Evolutionary conservation across 2,113 vertebrate species (phyloP).

Genomic region (Piaya cayana): DNA sequence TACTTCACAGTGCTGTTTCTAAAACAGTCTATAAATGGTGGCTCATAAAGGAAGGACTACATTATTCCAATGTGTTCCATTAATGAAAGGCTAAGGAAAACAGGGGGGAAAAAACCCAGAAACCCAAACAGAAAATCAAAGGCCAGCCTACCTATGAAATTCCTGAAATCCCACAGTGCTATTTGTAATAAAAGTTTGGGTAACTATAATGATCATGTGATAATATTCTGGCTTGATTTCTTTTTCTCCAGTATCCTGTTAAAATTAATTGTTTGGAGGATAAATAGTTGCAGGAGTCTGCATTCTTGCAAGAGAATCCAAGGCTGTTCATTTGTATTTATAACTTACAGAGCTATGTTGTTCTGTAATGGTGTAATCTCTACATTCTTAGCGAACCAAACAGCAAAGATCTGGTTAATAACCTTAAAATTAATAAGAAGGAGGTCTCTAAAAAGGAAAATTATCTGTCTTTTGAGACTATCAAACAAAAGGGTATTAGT

Average conservation of each 20-base stretch:
- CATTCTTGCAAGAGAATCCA: background rate
- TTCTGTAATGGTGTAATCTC: background rate
- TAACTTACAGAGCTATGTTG: background rate
- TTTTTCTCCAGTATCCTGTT: background rate
- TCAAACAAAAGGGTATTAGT: background rate
- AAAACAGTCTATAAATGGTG: background rate
- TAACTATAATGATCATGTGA: background rate
- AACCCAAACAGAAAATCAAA: background rate
- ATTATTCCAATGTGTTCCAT: background rate
- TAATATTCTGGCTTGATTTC: background rate
- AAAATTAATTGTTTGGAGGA: background rate
- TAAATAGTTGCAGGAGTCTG: background rate
- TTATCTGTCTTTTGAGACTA: background rate
- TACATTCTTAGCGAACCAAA: background rate
- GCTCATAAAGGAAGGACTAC: background rate
- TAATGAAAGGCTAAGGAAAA: background rate
- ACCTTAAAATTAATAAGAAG: background rate
- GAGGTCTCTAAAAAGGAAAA: background rate
- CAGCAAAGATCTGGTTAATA: background rate
- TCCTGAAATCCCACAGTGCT: background rate
- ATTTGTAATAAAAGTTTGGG: background rate
- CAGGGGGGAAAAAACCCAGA: background rate
- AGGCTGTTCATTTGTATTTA: background rate
- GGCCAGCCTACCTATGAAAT: background rate
- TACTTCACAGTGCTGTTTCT: background rate